Evolutionary conservation across 2,113 vertebrate genomes (phyloP).

Genomic region (Peromyscus californicus): DNA sequence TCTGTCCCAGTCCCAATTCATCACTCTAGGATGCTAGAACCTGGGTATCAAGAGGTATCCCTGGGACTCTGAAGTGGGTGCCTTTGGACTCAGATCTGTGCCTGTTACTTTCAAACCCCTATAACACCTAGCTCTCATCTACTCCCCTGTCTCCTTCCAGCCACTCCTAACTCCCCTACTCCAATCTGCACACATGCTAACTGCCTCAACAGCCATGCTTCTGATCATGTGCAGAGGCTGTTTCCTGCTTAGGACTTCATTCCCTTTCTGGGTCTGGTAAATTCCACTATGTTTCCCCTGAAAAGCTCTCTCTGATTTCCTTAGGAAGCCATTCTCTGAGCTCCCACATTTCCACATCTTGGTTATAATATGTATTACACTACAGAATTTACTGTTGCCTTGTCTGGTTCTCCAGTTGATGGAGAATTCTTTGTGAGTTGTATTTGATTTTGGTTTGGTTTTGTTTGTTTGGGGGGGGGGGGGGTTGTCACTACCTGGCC

Average conservation of each 20-base stretch:
- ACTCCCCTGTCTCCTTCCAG: not conserved
- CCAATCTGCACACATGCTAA: not conserved
- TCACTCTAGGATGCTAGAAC: not conserved
- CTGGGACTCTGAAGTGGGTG: not conserved
- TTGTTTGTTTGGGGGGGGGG: not conserved
- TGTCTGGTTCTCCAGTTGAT: not conserved
- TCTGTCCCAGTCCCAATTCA: not conserved
- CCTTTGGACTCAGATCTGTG: not conserved
- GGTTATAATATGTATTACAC: not conserved
- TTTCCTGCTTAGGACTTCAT: not conserved
- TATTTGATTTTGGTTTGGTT: not conserved
- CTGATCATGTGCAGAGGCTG: not conserved
- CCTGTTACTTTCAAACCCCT: not conserved
- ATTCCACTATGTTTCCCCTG: not conserved
- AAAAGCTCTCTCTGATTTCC: not conserved
- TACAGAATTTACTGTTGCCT: not conserved
- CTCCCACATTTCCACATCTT: not conserved
- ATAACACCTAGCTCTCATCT: not conserved
- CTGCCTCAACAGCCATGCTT: not conserved
- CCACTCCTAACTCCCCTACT: not conserved
- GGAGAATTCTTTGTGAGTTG: not conserved
- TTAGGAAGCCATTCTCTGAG: not conserved
- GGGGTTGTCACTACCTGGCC: not conserved
- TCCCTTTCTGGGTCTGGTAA: not conserved
- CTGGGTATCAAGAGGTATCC: too few species aligned